These are phyloP conservation scores for Oreochromis grahami DNA, from an alignment of 2,797 vertebrate species.

Conservation along the genomic window DNA sequence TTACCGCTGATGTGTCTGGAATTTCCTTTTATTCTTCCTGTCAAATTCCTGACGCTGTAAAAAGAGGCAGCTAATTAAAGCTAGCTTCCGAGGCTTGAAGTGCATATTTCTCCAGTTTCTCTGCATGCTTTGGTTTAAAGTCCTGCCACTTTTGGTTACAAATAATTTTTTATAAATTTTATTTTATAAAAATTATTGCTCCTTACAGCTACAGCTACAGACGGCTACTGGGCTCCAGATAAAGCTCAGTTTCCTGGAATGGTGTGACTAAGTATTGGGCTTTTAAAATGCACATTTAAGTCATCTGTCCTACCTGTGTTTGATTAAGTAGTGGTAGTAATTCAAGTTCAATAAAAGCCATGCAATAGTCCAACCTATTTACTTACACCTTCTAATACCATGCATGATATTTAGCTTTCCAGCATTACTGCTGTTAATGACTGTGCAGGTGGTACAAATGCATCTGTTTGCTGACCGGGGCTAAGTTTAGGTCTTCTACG, in stretches of 20 bases:
- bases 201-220: not conserved
- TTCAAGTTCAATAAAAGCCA: not conserved
- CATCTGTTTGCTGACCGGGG: not conserved
- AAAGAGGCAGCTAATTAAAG: not conserved
- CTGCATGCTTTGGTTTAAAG: not conserved
- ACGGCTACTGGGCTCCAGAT: not conserved
- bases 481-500: not conserved
- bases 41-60: not conserved
- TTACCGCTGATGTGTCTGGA: not conserved
- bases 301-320: not conserved
- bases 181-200: no score
- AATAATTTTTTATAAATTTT: not conserved
- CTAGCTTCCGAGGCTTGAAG: not conserved
- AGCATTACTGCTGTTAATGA: not conserved
- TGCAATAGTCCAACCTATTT: not conserved
- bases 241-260: not conserved
- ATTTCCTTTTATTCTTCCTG: not conserved
- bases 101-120: not conserved
- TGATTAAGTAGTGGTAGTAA: not conserved
- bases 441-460: not conserved
- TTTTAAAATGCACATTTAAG: not conserved
- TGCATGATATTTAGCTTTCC: not conserved
- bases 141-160: not conserved
- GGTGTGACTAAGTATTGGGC: not conserved
- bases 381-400: not conserved